Percentiles rank a stretch among this genome's conserved stretches.
These are phyloP conservation scores for Catocala sponsa DNA, from an alignment of 2,888 invertebrate genomes.

Conservation along the genomic window DNA sequence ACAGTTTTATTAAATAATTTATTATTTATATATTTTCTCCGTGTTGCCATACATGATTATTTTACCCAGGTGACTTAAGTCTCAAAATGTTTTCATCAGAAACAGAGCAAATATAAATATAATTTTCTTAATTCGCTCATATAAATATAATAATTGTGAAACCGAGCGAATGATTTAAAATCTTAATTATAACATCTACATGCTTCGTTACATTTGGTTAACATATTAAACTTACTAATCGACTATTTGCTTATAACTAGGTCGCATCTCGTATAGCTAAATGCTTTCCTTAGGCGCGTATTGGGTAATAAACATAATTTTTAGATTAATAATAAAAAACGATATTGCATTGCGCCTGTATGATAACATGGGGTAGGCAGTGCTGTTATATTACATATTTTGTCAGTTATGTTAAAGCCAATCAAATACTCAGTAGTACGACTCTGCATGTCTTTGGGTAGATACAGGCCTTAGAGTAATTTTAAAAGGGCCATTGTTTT, in stretches of 20 bases:
- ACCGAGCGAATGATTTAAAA: constrained; percentile 37
- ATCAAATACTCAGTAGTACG: too few relatives aligned
- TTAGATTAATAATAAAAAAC: not conserved
- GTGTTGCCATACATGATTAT: too few relatives aligned
- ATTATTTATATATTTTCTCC: too few relatives aligned
- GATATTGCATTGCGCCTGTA: too few relatives aligned
- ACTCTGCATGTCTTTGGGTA: too few relatives aligned
- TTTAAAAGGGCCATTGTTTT: too few relatives aligned
- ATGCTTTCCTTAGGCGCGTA: constrained; percentile 46
- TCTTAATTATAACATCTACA: constrained; percentile 41
- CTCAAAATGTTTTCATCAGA: constrained; percentile 21
- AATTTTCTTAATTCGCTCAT: constrained; percentile 12
- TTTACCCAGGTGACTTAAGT: too few relatives aligned
- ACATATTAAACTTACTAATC: constrained; percentile 44
- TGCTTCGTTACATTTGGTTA: constrained; percentile 46
- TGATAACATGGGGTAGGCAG: too few relatives aligned
- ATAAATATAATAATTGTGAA: constrained; percentile 22
- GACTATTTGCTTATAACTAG: constrained; percentile 48
- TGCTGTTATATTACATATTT: too few relatives aligned
- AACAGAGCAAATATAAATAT: constrained; percentile 23
- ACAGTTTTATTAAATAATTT: too few relatives aligned
- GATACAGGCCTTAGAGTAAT: too few relatives aligned
- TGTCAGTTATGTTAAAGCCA: too few relatives aligned
- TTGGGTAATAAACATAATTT: constrained; percentile 33
- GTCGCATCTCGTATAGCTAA: constrained; percentile 35